A percentile compares a stretch with the other conserved stretches of the same genome.
Conservation (phyloP, 2,888 invertebrate species). For the Steromphala cineraria region DNA sequence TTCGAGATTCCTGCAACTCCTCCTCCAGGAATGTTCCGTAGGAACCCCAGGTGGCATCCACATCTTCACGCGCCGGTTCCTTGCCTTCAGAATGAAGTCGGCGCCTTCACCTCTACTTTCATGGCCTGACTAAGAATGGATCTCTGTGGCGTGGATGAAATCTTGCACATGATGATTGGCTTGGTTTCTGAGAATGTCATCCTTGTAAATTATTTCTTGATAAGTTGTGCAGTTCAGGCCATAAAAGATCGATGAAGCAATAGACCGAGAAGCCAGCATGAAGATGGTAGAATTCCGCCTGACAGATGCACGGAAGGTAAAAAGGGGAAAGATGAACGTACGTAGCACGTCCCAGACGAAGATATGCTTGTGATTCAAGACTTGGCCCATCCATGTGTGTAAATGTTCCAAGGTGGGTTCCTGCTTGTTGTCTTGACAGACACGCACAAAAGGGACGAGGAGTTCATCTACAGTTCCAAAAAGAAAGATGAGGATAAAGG, state of each 20-base stretch:
- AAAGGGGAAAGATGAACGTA: neutral
- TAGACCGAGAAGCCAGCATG: too few species aligned
- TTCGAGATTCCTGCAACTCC: too few species aligned
- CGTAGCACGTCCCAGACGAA: neutral
- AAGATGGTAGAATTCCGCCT: too few species aligned
- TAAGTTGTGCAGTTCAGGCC: neutral
- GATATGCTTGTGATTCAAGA: too few species aligned
- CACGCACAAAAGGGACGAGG: neutral
- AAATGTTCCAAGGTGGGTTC: neutral
- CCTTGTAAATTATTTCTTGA: neutral
- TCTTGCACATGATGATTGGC: neutral
- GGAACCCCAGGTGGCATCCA: too few species aligned
- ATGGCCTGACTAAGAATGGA: too few species aligned
- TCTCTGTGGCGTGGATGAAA: too few species aligned
- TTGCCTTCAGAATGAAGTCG: too few species aligned
- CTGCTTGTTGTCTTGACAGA: neutral
- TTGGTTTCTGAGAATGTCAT: neutral
- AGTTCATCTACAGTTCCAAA: neutral
- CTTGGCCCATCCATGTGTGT: neutral
- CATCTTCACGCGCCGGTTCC: too few species aligned
- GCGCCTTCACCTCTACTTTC: too few species aligned
- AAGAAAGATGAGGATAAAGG: neutral
- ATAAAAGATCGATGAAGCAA: neutral
- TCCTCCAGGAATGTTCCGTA: too few species aligned
- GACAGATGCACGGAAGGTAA: neutral